These are phyloP conservation scores for Indicator indicator DNA, from an alignment of 2,113 vertebrate genomes.

Conservation along the genomic window DNA sequence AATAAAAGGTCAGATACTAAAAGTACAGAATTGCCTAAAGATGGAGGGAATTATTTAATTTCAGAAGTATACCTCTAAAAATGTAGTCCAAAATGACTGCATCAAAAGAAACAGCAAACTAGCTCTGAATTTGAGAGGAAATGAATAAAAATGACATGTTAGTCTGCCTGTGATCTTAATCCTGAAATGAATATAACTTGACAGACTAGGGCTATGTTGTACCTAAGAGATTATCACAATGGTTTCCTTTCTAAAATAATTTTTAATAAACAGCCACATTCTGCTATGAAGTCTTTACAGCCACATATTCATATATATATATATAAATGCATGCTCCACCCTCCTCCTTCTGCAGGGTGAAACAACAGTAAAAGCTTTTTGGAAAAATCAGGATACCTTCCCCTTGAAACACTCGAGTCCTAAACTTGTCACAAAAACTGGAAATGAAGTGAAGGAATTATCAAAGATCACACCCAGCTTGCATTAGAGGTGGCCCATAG, in stretches of 20 bases:
- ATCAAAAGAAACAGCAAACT: conserved; percentile 11
- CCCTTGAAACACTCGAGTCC: neutral
- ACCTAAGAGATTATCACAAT: neutral
- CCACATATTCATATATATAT: neutral
- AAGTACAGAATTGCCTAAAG: conserved; percentile 5
- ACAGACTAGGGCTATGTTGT: neutral
- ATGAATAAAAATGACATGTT: conserved; percentile 5
- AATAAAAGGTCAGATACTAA: conserved; percentile 13
- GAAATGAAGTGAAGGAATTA: neutral
- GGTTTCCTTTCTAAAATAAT: neutral
- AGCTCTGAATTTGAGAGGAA: conserved; percentile 1
- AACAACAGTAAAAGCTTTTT: neutral
- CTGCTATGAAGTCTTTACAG: neutral
- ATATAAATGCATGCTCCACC: too few relatives aligned
- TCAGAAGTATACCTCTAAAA: neutral
- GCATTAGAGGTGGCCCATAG: neutral
- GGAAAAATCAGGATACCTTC: neutral
- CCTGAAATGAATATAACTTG: neutral
- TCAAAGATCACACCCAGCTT: neutral
- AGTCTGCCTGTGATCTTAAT: conserved; percentile 8
- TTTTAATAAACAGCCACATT: neutral
- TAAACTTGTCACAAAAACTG: neutral
- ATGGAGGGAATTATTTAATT: conserved; percentile 1
- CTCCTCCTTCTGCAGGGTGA: neutral
- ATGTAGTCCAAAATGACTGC: neutral